These are phyloP conservation scores for Hirtodrosophila confusa DNA, from an alignment of 2,888 invertebrate species.

Conservation along the genomic window DNA sequence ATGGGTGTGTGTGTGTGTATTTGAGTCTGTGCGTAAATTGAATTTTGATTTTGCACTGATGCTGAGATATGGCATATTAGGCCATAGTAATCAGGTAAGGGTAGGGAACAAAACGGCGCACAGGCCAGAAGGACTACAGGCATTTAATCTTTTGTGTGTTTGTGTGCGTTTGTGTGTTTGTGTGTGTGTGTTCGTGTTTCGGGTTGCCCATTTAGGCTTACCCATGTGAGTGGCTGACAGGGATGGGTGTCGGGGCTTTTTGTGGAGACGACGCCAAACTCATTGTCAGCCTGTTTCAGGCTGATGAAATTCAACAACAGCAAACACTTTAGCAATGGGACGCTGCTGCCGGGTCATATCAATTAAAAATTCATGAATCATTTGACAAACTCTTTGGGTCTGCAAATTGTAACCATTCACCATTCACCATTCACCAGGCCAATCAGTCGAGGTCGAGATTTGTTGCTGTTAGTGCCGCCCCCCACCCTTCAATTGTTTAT, in stretches of 20 bases:
- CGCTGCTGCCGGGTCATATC: slow-evolving; percentile 45
- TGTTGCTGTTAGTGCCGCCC: slow-evolving; percentile 18
- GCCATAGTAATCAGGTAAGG: slow-evolving; percentile 74
- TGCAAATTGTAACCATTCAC: slow-evolving; percentile 50
- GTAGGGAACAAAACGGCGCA: neutral
- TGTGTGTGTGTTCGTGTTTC: slow-evolving; percentile 65
- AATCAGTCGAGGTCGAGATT: slow-evolving; percentile 54
- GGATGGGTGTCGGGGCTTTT: slow-evolving; percentile 8
- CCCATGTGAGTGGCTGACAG: slow-evolving; percentile 57
- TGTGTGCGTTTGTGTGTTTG: slow-evolving; percentile 52
- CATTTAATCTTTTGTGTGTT: slow-evolving; percentile 74
- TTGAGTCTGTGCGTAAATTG: slow-evolving; percentile 76
- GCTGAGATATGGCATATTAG: slow-evolving; percentile 81
- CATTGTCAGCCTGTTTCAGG: slow-evolving; percentile 59
- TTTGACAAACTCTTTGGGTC: slow-evolving; percentile 75
- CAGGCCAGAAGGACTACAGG: slow-evolving; percentile 25
- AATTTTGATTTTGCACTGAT: slow-evolving; percentile 80
- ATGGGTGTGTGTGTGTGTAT: slow-evolving; percentile 17
- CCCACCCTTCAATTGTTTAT: no score
- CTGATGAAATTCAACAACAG: slow-evolving; percentile 62
- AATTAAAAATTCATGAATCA: slow-evolving; percentile 77
- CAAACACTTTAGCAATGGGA: slow-evolving; percentile 21
- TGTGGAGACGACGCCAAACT: slow-evolving; percentile 25
- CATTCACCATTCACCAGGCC: slow-evolving; percentile 54
- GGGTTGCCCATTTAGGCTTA: slow-evolving; percentile 78